These are phyloP conservation scores for Diplodus sargus DNA, from an alignment of 2,797 vertebrate genomes.

Conservation along the genomic window DNA sequence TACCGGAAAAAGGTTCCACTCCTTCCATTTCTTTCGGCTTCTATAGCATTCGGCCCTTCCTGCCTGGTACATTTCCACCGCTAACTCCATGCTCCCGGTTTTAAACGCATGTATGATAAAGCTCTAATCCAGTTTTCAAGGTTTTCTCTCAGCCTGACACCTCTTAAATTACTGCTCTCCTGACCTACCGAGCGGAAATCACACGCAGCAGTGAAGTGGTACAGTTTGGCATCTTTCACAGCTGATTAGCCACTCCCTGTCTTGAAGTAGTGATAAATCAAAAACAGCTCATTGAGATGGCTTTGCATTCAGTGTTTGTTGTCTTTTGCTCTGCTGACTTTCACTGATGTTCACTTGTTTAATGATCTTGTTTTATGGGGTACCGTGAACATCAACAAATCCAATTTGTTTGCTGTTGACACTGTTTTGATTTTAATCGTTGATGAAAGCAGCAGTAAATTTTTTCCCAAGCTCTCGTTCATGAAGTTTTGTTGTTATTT, in stretches of 20 bases:
- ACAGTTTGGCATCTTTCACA: conserved; percentile 57
- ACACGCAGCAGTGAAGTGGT: conserved; percentile 33
- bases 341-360: conserved; percentile 61
- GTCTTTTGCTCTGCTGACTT: conserved; percentile 68
- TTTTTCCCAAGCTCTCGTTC: conserved; percentile 31
- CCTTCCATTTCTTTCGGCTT: too few relatives aligned
- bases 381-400: conserved; percentile 61
- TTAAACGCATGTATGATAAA: neutral
- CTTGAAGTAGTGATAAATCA: conserved; percentile 64
- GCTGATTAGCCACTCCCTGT: conserved; percentile 62
- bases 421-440: conserved; percentile 68
- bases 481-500: conserved; percentile 38
- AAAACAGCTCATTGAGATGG: conserved; percentile 47
- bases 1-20: too few relatives aligned
- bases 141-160: conserved; percentile 1
- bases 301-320: conserved; percentile 51
- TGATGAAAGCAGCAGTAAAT: conserved; percentile 60
- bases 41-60: neutral
- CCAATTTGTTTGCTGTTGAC: conserved; percentile 63
- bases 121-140: neutral
- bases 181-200: conserved; percentile 15
- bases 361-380: conserved; percentile 69
- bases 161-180: conserved; percentile 9
- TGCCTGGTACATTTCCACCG: neutral
- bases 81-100: neutral